A percentile compares a stretch with the other conserved stretches of the same genome.
phyloP scores from a whole-genome alignment of 2,888 invertebrate species.

The Oligia fasciuncula region DNA sequence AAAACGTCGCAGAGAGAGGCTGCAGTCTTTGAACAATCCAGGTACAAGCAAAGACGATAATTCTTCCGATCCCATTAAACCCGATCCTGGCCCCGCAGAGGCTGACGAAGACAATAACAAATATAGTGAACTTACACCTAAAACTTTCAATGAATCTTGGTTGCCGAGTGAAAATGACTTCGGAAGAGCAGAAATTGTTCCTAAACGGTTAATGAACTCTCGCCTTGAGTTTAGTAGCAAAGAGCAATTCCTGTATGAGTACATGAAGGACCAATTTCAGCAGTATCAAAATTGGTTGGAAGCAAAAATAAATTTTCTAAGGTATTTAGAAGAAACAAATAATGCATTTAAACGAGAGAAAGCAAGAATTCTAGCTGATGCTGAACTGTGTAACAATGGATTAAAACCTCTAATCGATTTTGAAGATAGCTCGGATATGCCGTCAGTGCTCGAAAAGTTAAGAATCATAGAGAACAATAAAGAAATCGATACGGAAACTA shows the following conservation, averaged over 20 bases:
- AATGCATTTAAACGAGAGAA: conserved; percentile 68
- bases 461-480: conserved; percentile 78
- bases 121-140: conserved; percentile 63
- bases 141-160: conserved; percentile 76
- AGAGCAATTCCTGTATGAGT: conserved; percentile 77
- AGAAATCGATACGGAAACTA: conserved; percentile 63
- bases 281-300: conserved; percentile 80
- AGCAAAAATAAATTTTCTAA: conserved; percentile 78
- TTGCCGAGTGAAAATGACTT: conserved; percentile 79
- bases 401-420: conserved; percentile 75
- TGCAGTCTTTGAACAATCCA: conserved; percentile 45
- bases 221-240: conserved; percentile 70
- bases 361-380: conserved; percentile 34
- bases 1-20: conserved; percentile 74
- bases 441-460: conserved; percentile 77
- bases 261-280: conserved; percentile 71
- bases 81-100: not conserved
- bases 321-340: conserved; percentile 75
- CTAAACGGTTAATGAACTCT: conserved; percentile 61
- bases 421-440: conserved; percentile 78
- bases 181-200: conserved; percentile 78
- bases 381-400: conserved; percentile 59
- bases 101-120: conserved; percentile 34
- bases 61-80: conserved; percentile 13
- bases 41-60: conserved; percentile 50